Evolutionary conservation across 2,113 vertebrate genomes (phyloP).

Genomic region (Plectropomus leopardus): DNA sequence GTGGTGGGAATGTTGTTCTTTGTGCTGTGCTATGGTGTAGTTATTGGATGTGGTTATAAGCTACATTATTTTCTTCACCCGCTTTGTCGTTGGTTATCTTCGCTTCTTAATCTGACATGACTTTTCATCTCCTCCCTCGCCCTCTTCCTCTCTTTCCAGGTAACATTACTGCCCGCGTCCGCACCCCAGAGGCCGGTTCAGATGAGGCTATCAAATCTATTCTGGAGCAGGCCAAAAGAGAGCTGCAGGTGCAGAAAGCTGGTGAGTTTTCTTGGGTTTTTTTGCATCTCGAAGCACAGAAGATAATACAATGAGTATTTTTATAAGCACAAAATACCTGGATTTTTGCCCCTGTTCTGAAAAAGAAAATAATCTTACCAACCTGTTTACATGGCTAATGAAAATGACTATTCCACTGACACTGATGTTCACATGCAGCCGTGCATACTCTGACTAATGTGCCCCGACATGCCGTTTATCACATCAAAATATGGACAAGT

Average conservation of each 20-base stretch:
- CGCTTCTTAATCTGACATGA: slow-evolving; percentile 42
- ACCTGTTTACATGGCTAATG: too few species aligned
- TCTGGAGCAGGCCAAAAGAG: slow-evolving; percentile 96
- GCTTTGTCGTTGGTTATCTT: slow-evolving; percentile 34
- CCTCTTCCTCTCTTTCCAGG: slow-evolving; percentile 80
- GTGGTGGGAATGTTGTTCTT: slow-evolving; percentile 71
- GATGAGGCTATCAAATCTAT: slow-evolving; percentile 98
- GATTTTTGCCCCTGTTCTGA: too few species aligned
- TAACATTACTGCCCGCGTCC: slow-evolving; percentile 94
- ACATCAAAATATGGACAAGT: too few species aligned
- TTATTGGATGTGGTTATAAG: slow-evolving; percentile 39
- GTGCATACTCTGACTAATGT: too few species aligned
- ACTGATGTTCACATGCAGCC: too few species aligned
- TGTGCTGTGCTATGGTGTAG: slow-evolving; percentile 65
- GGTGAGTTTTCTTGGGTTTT: slow-evolving; percentile 79
- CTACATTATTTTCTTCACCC: slow-evolving; percentile 24
- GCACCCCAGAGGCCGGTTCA: slow-evolving; percentile 92
- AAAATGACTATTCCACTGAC: too few species aligned
- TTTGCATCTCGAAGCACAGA: slow-evolving; percentile 16
- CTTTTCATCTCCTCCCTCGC: slow-evolving; percentile 47
- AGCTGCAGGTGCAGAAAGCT: slow-evolving; percentile 96
- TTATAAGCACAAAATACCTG: too few species aligned
- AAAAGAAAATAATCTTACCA: too few species aligned
- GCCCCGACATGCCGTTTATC: too few species aligned
- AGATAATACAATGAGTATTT: background rate